Evolutionary conservation across 2,888 invertebrate species (phyloP).

Genomic region (Unio pictorum): DNA sequence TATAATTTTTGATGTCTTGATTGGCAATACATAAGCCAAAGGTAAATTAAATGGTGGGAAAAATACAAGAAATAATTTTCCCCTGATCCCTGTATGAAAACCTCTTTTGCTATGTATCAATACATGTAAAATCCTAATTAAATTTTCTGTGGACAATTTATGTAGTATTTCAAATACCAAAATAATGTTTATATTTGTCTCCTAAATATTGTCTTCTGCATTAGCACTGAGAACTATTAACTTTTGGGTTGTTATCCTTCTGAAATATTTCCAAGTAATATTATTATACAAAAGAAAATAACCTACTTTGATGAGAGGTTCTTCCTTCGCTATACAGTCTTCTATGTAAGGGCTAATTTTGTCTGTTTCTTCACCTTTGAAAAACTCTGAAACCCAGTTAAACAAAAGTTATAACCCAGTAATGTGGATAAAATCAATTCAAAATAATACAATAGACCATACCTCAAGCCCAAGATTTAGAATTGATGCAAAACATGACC

Average conservation of each 20-base stretch:
- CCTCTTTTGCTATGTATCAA: too few species aligned
- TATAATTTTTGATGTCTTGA: too few species aligned
- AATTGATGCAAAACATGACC: too few species aligned
- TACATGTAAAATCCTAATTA: too few species aligned
- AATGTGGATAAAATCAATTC: neutral
- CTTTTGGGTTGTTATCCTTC: too few species aligned
- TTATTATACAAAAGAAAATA: neutral
- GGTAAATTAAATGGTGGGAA: too few species aligned
- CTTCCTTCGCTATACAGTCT: constrained; percentile 89
- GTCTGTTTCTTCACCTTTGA: constrained; percentile 89
- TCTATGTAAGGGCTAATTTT: constrained; percentile 91
- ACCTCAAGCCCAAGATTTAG: neutral
- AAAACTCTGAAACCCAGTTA: constrained; percentile 77
- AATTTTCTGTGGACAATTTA: too few species aligned
- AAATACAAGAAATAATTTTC: too few species aligned
- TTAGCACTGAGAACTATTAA: neutral
- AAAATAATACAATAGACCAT: neutral
- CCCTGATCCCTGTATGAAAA: too few species aligned
- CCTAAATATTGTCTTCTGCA: neutral
- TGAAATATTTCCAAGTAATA: neutral
- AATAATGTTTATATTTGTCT: neutral
- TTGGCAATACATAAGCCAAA: too few species aligned
- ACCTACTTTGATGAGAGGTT: constrained; percentile 81
- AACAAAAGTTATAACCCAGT: neutral
- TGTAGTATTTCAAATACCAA: too few species aligned